phyloP scores from a whole-genome alignment of 2,888 invertebrate genomes.

The Galerucella nymphaeae region DNA sequence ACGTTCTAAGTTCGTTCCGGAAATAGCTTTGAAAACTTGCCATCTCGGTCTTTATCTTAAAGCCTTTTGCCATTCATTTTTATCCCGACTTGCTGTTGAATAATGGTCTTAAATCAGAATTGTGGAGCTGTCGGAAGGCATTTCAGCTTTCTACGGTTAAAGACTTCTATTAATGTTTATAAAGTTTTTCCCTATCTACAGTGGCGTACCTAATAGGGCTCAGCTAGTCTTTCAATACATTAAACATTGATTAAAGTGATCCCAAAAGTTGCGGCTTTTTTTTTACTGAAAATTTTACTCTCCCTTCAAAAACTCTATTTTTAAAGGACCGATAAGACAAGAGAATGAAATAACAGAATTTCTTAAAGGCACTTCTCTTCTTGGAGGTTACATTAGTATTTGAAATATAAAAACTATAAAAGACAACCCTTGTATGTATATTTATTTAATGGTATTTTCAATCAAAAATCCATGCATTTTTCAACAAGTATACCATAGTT shows the following conservation, averaged over 20 bases:
- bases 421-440: too few relatives aligned
- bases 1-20: slow-evolving; percentile 56
- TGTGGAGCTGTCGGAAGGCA: slow-evolving; percentile 35
- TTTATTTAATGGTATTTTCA: background rate
- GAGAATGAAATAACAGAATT: too few relatives aligned
- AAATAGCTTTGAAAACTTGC: slow-evolving; percentile 59
- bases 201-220: slow-evolving; percentile 1
- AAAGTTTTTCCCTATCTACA: slow-evolving; percentile 24
- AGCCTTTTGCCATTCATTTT: slow-evolving; percentile 55
- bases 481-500: background rate
- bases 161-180: slow-evolving; percentile 36
- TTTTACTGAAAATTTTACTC: too few relatives aligned
- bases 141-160: slow-evolving; percentile 33
- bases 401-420: too few relatives aligned
- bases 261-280: too few relatives aligned
- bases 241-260: too few relatives aligned
- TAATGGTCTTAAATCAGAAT: slow-evolving; percentile 48
- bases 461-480: background rate
- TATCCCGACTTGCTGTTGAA: slow-evolving; percentile 47
- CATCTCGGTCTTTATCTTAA: slow-evolving; percentile 58
- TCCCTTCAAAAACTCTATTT: too few relatives aligned
- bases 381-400: too few relatives aligned
- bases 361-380: too few relatives aligned
- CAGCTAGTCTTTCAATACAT: background rate
- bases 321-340: too few relatives aligned